Evolutionary conservation across 2,797 vertebrate species (phyloP).

Genomic region (Eleutherodactylus coqui): DNA sequence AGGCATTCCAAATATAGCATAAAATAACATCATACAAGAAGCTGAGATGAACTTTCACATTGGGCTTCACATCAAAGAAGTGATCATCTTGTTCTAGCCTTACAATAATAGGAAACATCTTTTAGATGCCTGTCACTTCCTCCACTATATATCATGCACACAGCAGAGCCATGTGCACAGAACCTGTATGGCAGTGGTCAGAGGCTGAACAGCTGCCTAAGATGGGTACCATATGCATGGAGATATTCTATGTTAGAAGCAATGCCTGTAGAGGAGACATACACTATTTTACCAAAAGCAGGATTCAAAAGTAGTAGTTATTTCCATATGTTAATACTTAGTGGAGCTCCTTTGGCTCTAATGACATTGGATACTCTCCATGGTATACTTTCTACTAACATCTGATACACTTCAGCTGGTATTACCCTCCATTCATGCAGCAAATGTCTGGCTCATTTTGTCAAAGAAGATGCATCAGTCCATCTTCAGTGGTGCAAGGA

Average conservation of each 20-base stretch:
- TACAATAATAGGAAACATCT: neutral
- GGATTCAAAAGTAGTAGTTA: too few relatives aligned
- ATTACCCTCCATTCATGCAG: too few relatives aligned
- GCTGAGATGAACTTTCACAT: neutral
- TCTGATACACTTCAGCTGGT: too few relatives aligned
- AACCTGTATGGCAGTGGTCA: neutral
- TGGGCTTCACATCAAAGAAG: slow-evolving; percentile 4
- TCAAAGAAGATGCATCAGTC: too few relatives aligned
- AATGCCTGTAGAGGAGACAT: too few relatives aligned
- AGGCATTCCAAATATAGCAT: neutral
- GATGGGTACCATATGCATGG: neutral
- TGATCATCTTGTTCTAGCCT: neutral
- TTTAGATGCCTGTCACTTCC: neutral
- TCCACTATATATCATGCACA: neutral
- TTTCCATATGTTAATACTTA: too few relatives aligned
- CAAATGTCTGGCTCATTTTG: too few relatives aligned
- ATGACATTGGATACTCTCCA: too few relatives aligned
- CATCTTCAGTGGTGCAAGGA: too few relatives aligned
- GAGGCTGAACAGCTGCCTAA: neutral
- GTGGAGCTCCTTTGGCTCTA: too few relatives aligned
- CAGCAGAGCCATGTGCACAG: neutral
- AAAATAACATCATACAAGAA: slow-evolving; percentile 2
- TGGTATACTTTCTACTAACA: too few relatives aligned
- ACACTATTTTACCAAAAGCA: too few relatives aligned
- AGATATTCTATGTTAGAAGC: neutral